These are phyloP conservation scores for Sciurus carolinensis DNA, from an alignment of 2,797 vertebrate genomes.

Conservation along the genomic window DNA sequence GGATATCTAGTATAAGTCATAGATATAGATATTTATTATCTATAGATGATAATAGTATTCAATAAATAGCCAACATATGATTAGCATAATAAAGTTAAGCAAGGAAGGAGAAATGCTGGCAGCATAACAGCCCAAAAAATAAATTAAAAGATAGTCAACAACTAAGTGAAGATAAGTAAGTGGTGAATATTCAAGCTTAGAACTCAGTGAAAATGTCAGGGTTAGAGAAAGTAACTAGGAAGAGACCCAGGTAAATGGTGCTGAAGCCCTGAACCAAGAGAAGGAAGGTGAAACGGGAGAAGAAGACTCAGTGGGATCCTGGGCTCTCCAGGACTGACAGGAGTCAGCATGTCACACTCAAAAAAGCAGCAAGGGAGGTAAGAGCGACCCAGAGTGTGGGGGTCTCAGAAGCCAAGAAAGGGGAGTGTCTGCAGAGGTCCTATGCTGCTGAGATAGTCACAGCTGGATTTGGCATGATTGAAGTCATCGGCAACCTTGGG, in stretches of 20 bases:
- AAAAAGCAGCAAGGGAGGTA: neutral
- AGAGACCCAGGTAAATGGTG: neutral
- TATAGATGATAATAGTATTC: neutral
- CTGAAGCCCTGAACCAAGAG: neutral
- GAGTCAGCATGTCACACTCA: neutral
- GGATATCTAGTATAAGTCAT: too few relatives aligned
- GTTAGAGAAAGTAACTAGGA: neutral
- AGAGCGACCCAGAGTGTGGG: neutral
- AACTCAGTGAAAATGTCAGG: neutral
- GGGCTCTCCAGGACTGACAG: neutral
- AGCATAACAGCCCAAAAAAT: neutral
- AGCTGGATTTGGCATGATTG: neutral
- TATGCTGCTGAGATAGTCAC: neutral
- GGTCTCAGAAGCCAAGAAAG: neutral
- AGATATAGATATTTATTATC: too few relatives aligned
- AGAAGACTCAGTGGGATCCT: neutral
- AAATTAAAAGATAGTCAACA: neutral
- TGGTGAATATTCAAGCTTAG: neutral
- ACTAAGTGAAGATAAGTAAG: neutral
- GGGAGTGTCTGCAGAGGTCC: neutral
- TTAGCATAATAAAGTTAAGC: neutral
- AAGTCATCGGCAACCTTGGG: neutral
- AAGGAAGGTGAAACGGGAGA: neutral
- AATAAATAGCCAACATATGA: neutral
- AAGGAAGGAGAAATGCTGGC: constrained; percentile 55